Evolutionary conservation across 2,113 vertebrate genomes (phyloP), one percentile per base, ranked within the genome.

Genomic region (Coptodon rendalli): DNA sequence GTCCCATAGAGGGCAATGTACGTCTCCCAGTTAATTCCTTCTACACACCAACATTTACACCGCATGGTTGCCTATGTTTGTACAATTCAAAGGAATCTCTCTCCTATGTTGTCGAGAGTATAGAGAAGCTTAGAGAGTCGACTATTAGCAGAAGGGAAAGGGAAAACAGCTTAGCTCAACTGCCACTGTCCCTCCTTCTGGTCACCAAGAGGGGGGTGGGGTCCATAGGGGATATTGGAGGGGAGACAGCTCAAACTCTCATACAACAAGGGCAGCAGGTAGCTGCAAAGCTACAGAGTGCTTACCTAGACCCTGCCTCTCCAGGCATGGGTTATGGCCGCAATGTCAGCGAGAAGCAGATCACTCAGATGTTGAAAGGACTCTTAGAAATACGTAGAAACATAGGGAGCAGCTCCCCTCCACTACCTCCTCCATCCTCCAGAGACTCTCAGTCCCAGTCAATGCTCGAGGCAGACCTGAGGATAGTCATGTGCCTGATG

Each of bases 61-160:
- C 98, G 1, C 98, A 99, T 1, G 98, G 98, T 22, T 99, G 98
- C 81, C 97, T 99, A 73, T 99, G 98, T 96, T 97, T 99, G 81
- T 99, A 99, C 93, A 99, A 99, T 94, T 99, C 98, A 11, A 99
- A 99, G 94, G 98, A 99, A 79, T 99, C 98, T 0, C 90, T 99
- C 5, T 98, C 97, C 8, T 99, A 99, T 14, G 97, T 99, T 50
- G 96, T 98, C 29, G 98, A 99, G 87, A 99, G 98, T 93, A 95
- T 99, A 86, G 98, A 99, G 81, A 99, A 97, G 93, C 97, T 98
- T 82, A 93, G 97, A 3, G 98, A 99, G 91, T 97, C 96, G 4
- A 97, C 97, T 1, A 48, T 97, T 4, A 96, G 97, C 27, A 92
- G 98, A 85, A 95, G 97, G 89, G 98, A 98, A 84, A 95, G 97